Base-by-base conservation (phyloP, 2,797 vertebrate species). In the Bovichtus diacanthus region DNA sequence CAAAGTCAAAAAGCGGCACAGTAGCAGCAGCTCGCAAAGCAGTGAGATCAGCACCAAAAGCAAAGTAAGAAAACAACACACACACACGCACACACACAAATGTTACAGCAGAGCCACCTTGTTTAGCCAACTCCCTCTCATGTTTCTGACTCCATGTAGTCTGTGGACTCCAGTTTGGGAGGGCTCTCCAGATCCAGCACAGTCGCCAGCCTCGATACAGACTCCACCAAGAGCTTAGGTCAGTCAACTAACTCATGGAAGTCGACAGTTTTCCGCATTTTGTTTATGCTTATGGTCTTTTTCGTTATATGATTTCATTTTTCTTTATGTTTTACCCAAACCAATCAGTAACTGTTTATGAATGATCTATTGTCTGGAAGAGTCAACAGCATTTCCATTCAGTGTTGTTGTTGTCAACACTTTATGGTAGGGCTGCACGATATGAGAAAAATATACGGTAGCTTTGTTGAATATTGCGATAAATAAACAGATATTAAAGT, bases 41-140 rank as follows among this genome's bases (percentile, higher is more conserved):
- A 99, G 98, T 75, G 98, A 99, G 87, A 97, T 99, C 93, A 99
- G 98, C 87, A 98, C 97, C 1, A 99, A 99, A 87, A 99, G 98
- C 94, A 99, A 99, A 96, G 98, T 99, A 86, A 90, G 38, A 0
- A 0, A 39, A 65, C n/a, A 12, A 55, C 34, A 44, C 31, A 31
- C 23, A 49, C 67, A 39, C 64, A 39, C 43, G 72, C 70, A 50
- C 31, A 34, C 29, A 46, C 16, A 43, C 21, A 19, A 0, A 55
- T 3, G 3, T 16, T 41, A 16, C 4, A 0, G 36, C 46, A 53
- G 39, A 63, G 23, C 12, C 5, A 5, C 19, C 21, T n/a, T 4
- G 25, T 34, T 38, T 8, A 51, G 13, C 31, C 3, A 5, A 18
- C 12, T 21, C 29, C 34, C 23, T 39, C 5, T 58, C 5, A 1